A percentile compares a stretch with the other conserved stretches of the same genome.
Evolutionary conservation across 2,113 vertebrate species (phyloP).

Genomic region (Gasterosteus aculeatus): DNA sequence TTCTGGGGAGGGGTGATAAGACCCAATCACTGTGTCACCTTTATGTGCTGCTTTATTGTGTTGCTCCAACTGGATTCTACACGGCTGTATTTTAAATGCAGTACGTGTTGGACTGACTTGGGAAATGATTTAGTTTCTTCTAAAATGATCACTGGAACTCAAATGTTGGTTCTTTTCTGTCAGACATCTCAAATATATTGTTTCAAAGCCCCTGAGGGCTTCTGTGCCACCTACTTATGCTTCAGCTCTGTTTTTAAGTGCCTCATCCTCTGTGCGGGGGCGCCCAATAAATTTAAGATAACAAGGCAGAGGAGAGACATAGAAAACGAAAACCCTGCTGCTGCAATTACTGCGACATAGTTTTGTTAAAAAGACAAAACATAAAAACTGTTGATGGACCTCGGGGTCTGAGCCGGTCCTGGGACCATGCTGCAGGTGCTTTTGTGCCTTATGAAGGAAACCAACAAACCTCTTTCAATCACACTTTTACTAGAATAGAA

Average conservation of each 20-base stretch:
- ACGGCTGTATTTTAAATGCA: not conserved
- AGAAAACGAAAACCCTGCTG: slow-evolving; percentile 46
- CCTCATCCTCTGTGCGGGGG: slow-evolving; percentile 37
- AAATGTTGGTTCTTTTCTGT: slow-evolving; percentile 12
- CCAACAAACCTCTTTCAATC: not conserved
- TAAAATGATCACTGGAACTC: slow-evolving; percentile 8
- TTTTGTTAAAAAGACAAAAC: slow-evolving; percentile 9
- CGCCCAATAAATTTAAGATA: slow-evolving; percentile 42
- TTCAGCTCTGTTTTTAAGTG: slow-evolving; percentile 37
- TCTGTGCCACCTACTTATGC: slow-evolving; percentile 27
- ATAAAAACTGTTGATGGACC: not conserved
- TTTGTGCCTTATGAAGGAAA: too few relatives aligned
- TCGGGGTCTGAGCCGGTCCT: not conserved
- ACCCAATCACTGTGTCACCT: not conserved
- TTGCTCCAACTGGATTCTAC: slow-evolving; percentile 9
- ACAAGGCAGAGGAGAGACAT: slow-evolving; percentile 41
- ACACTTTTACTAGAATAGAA: not conserved
- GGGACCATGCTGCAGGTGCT: not conserved
- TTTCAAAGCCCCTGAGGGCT: slow-evolving; percentile 23
- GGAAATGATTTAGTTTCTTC: slow-evolving; percentile 3
- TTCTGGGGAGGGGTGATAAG: slow-evolving; percentile 52
- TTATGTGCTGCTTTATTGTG: slow-evolving; percentile 16
- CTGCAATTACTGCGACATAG: slow-evolving; percentile 33
- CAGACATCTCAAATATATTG: slow-evolving; percentile 23
- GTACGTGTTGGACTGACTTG: not conserved